phyloP scores from a whole-genome alignment of 2,113 vertebrate genomes.

The Urocolius indicus region DNA sequence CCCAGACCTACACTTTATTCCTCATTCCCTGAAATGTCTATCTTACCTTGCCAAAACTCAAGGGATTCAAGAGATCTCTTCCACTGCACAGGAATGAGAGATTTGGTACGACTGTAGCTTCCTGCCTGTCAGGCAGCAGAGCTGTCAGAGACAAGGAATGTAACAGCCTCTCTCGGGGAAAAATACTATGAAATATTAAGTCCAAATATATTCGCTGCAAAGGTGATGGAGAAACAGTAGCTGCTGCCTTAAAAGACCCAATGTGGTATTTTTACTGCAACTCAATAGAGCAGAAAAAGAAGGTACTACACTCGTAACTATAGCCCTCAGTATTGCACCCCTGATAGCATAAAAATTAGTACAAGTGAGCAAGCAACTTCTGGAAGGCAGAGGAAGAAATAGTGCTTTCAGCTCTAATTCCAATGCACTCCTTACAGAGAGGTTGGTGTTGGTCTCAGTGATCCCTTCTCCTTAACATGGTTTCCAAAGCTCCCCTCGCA shows the following conservation, averaged over 20 bases:
- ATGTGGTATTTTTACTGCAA: not conserved
- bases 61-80: not conserved
- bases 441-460: not conserved
- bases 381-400: not conserved
- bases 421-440: rapidly evolving
- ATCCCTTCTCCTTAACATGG: not conserved
- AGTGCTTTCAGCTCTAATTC: not conserved
- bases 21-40: not conserved
- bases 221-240: not conserved
- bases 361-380: not conserved
- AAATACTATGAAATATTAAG: conserved; percentile 45
- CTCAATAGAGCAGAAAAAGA: not conserved
- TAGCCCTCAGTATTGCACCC: not conserved
- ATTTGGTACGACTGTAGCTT: not conserved
- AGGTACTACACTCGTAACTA: not conserved
- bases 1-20: not conserved
- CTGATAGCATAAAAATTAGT: not conserved
- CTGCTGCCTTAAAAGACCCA: not conserved
- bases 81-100: not conserved
- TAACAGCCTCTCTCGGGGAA: not conserved
- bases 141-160: not conserved
- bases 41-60: not conserved
- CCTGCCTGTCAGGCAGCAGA: not conserved
- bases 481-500: not conserved
- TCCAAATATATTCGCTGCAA: not conserved